Evolutionary conservation across 2,113 vertebrate genomes (phyloP), one percentile per base, ranked within the genome.

Genomic region (Pica pica): DNA sequence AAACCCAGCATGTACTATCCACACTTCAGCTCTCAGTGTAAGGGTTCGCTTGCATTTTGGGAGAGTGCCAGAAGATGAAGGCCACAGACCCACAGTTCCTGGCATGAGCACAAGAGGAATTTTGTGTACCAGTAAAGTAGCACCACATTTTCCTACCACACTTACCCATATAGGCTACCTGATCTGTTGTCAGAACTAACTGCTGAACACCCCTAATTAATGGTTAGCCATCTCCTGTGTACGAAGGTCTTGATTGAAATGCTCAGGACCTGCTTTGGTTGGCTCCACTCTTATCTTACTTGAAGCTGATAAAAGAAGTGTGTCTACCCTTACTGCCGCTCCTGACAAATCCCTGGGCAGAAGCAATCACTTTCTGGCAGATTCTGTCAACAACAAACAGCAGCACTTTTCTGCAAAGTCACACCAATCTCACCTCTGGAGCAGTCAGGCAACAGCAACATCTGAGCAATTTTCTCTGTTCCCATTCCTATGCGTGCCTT

Each of bases 231-330:
- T 67, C 49, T 87, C 64, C 69, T 53, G 35, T n/a, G 46, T 89
- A 74, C 27, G 53, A 21, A 53, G 28, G 7, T 20, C 55, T 94
- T 83, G 55, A 87, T 16, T 86, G 69, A 95, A 93, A 75, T 24
- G 42, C 69, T 87, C 53, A 50, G 50, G 44, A 83, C 59, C 65
- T 61, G 10, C 59, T 78, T 92, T 20, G 30, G 59, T 85, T 91
- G 88, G 81, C 90, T 92, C 88, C 88, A 89, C 63, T 92, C 88
- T 97, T 97, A 97, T 91, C 96, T 97, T 46, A 27, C 80, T 95
- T 42, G 33, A 53, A 88, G 39, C 44, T 95, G 96, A 96, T 96
- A 96, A 96, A 84, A 49, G 22, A 23, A 49, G 27, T 74, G 18
- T 1, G 1, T 67, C 85, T 49, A 63, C 53, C 26, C 63, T 82